Evolutionary conservation across 2,797 vertebrate genomes (phyloP), one percentile per base, ranked within the genome.

Genomic region (Myiothlypis coronata): DNA sequence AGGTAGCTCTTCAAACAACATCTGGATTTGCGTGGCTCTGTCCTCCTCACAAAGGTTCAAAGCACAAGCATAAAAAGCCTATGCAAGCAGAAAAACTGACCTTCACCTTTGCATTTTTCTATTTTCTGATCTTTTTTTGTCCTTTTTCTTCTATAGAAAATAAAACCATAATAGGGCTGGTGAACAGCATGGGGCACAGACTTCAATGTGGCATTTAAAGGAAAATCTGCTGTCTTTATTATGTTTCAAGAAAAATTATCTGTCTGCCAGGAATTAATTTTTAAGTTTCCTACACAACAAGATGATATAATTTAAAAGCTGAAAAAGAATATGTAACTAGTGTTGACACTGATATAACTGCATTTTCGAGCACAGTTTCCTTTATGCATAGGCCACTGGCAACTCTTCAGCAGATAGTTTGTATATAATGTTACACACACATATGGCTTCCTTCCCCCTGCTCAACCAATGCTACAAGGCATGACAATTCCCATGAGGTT

Each of bases 71-170:
- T 16, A 57, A 88, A 92, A 89, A 95, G 75, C 50, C 95, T 83
- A 76, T 3, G 6, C 75, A 94, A 95, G 94, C 91, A 72, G 84
- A 94, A 97, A 97, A 96, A 17, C 77, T 95, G 91, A 97, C 96
- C 96, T 96, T 97, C 93, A 93, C 97, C 97, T 93, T 85, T 49
- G 30, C n/a, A 55, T 95, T 96, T 94, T 94, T 90, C 89, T 83
- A 3, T 84, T 97, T 97, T 95, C 83, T 96, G 86, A 96, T 97
- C 94, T 97, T 96, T 96, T 89, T 89, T 67, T 93, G 84, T 95
- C 71, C 77, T 86, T 74, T 81, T 94, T 90, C 93, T 95, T 96
- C 93, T 96, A 94, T 65, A 96, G 96, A 94, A 96, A 96, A 96
- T 90, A 95, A 94, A 96, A 93, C 80, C 74, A 1, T 88, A 91